Percentiles rank a stretch among this genome's conserved stretches.
Conservation (phyloP, 2,797 vertebrate species). For the Peromyscus aztecus region DNA sequence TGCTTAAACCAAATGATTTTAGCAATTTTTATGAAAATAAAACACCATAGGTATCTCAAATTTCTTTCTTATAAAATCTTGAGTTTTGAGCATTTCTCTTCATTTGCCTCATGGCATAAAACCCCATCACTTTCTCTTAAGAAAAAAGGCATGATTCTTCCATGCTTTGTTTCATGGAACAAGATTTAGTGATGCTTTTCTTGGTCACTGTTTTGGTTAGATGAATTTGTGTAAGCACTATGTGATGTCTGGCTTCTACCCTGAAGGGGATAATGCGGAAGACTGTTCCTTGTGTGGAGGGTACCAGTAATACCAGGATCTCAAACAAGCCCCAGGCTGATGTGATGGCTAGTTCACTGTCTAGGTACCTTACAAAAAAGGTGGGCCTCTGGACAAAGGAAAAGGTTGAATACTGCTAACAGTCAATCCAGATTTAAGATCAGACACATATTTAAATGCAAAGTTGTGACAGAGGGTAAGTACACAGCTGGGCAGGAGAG, state of each 20-base stretch:
- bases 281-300: neutral
- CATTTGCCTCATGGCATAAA: neutral
- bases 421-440: neutral
- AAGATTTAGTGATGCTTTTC: neutral
- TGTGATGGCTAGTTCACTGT: neutral
- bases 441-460: neutral
- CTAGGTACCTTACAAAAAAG: neutral
- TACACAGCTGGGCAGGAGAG: neutral
- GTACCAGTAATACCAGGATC: neutral
- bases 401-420: neutral
- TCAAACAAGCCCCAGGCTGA: neutral
- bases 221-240: neutral
- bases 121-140: neutral
- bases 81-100: neutral
- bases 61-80: neutral
- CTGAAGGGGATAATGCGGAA: neutral
- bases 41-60: neutral
- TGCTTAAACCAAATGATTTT: neutral
- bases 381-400: neutral
- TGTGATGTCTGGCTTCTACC: neutral
- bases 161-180: neutral
- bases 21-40: neutral
- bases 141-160: neutral
- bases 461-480: fast-evolving
- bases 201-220: neutral